These are phyloP conservation scores for Hedychridium roseum DNA, from an alignment of 2,888 invertebrate species.

Conservation along the genomic window DNA sequence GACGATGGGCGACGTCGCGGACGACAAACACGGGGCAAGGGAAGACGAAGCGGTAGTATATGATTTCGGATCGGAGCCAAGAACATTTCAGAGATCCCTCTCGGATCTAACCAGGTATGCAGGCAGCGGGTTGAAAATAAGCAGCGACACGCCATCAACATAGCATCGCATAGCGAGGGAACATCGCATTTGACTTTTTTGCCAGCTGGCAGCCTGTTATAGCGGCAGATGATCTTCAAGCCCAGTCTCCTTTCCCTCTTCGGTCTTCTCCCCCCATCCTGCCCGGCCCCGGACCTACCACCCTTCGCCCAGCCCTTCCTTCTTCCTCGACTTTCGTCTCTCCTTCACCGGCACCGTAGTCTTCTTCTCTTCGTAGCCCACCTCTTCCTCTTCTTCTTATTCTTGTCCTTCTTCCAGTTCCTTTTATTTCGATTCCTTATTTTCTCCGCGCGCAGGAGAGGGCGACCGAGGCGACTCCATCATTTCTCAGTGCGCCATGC, in stretches of 20 bases:
- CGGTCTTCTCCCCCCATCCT: conserved; percentile 21
- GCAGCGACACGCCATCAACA: conserved; percentile 62
- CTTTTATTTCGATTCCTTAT: conserved; percentile 51
- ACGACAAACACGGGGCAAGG: conserved; percentile 23
- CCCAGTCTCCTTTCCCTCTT: conserved; percentile 36
- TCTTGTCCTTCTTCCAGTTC: conserved; percentile 29
- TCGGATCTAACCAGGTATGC: conserved; percentile 60
- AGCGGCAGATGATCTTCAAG: conserved; percentile 60
- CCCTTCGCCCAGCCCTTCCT: conserved; percentile 24
- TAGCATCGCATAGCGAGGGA: conserved; percentile 56
- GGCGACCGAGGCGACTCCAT: conserved; percentile 43
- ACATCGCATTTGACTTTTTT: conserved; percentile 61
- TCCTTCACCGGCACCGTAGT: conserved; percentile 27
- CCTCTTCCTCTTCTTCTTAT: conserved; percentile 24
- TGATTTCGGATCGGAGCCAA: conserved; percentile 57
- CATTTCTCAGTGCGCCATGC: conserved; percentile 43
- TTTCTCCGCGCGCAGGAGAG: conserved; percentile 33
- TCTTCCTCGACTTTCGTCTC: conserved; percentile 31
- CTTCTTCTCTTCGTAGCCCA: conserved; percentile 28
- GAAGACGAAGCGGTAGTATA: conserved; percentile 41
- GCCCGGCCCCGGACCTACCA: conserved; percentile 18
- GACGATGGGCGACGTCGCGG: conserved; percentile 19
- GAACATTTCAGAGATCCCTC: conserved; percentile 55
- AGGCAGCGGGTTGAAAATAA: conserved; percentile 59
- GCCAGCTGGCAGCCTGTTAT: conserved; percentile 62